These are phyloP conservation scores for Laterallus jamaicensis DNA, from an alignment of 2,113 vertebrate genomes.

Conservation along the genomic window DNA sequence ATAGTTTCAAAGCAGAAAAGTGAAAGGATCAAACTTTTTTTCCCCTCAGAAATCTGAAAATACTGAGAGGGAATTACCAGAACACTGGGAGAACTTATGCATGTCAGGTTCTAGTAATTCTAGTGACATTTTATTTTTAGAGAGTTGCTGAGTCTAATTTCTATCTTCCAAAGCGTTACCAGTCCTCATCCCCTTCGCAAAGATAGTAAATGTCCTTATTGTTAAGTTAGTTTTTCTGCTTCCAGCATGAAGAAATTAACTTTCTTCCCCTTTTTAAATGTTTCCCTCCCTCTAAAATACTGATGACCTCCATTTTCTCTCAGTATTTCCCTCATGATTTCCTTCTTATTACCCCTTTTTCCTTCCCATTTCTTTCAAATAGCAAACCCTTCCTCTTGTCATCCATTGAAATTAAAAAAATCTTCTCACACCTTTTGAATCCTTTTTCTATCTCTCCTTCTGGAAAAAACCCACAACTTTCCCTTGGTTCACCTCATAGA, in stretches of 20 bases:
- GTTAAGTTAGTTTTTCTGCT: background rate
- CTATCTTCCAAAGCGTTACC: background rate
- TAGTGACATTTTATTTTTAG: background rate
- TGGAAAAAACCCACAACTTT: background rate
- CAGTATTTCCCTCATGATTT: background rate
- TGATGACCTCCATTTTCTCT: background rate
- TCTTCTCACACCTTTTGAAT: background rate
- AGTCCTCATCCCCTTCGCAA: background rate
- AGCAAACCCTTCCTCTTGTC: background rate
- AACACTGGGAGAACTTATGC: background rate
- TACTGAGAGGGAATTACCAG: background rate
- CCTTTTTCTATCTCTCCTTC: background rate
- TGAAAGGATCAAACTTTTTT: background rate
- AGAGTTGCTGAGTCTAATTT: background rate
- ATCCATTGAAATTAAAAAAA: background rate
- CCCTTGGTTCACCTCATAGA: background rate
- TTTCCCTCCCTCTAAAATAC: background rate
- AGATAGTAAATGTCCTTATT: background rate
- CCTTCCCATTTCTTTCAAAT: background rate
- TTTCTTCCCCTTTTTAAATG: background rate
- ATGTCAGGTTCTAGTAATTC: background rate
- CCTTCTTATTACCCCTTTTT: background rate
- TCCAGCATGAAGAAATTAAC: background rate
- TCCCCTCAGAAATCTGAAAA: background rate
- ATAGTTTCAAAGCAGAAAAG: background rate